Conservation (phyloP, 2,888 invertebrate genomes). For the Sminthurides aquaticus region DNA sequence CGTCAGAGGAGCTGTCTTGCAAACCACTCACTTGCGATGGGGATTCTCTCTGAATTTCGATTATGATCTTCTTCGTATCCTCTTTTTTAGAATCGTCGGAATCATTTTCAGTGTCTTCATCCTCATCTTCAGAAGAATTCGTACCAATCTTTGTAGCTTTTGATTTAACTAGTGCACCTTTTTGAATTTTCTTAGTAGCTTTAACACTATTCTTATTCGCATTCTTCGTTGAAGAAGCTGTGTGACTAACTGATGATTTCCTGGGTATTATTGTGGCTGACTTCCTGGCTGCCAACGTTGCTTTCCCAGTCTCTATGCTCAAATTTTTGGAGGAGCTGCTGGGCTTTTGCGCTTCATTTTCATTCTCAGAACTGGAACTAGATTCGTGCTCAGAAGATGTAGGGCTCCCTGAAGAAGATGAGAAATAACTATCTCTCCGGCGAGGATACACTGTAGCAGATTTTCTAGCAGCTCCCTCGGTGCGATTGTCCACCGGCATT, state of each 20-base stretch:
- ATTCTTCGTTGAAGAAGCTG: neutral
- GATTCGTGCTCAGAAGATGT: constrained; percentile 13
- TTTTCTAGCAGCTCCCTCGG: constrained; percentile 41
- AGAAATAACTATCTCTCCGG: constrained; percentile 26
- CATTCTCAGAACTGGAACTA: neutral
- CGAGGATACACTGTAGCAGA: constrained; percentile 36
- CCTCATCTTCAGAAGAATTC: neutral
- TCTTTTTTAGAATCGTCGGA: neutral
- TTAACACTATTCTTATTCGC: constrained; percentile 2
- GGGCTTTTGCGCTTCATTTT: constrained; percentile 7
- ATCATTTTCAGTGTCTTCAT: neutral
- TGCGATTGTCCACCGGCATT: constrained; percentile 13
- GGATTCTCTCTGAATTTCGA: constrained; percentile 17
- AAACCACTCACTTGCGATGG: constrained; percentile 1
- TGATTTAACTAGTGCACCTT: constrained; percentile 2
- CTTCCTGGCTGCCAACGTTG: neutral
- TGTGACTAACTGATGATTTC: neutral
- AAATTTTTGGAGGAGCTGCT: neutral
- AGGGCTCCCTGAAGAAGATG: constrained; percentile 22
- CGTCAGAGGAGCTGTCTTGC: neutral
- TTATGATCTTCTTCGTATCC: constrained; percentile 12
- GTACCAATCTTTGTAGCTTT: neutral
- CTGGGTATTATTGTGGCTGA: neutral
- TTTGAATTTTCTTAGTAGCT: neutral
- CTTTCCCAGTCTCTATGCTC: constrained; percentile 8